Evolutionary conservation across 2,797 vertebrate genomes (phyloP), one percentile per base, ranked within the genome.

Genomic region (Vespertilio murinus): DNA sequence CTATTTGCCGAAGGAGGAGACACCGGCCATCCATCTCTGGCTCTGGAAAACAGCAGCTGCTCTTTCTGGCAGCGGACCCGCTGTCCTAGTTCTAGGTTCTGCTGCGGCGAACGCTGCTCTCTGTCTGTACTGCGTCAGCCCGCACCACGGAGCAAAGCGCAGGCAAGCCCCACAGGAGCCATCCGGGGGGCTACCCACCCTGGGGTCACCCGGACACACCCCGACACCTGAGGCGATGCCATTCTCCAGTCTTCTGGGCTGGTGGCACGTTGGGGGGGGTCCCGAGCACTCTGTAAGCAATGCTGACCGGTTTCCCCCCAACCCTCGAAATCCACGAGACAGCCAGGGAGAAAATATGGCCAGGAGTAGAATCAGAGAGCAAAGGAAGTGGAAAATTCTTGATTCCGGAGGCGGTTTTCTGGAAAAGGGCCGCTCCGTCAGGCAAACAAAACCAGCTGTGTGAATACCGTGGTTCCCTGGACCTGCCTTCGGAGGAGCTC

Each of bases 21-120:
- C 94, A 85, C 67, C 40, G 33, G 79, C 88, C 91, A 78, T 94
- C 96, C 59, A 74, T 94, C 95, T 93, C 47, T 78, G 87, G 91
- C 94, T 95, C 35, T 70, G 74, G 95, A 91, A 96, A 96, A 95
- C 93, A 95, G 93, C 97, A 97, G 96, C 96, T 95, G 95, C 95
- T 83, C 93, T 90, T 97, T 91, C 13, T 97, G 96, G 97, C 97
- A 88, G 73, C 33, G 14, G 89, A 81, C 16, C 42, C 22, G 9
- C 85, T 88, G 91, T 91, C 91, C 90, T 59, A 82, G 86, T 91
- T 96, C 6, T 14, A 71, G 47, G 73, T 81, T 93, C 87, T 95
- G 84, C 95, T 96, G 80, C 35, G 10, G 65, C 94, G 84, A 82
- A 81, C n/a, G 69, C 93, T 94, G 89, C 38, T 28, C 49, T 80